Evolutionary conservation across 2,113 vertebrate species (phyloP).

Genomic region (Dasyprocta punctata): DNA sequence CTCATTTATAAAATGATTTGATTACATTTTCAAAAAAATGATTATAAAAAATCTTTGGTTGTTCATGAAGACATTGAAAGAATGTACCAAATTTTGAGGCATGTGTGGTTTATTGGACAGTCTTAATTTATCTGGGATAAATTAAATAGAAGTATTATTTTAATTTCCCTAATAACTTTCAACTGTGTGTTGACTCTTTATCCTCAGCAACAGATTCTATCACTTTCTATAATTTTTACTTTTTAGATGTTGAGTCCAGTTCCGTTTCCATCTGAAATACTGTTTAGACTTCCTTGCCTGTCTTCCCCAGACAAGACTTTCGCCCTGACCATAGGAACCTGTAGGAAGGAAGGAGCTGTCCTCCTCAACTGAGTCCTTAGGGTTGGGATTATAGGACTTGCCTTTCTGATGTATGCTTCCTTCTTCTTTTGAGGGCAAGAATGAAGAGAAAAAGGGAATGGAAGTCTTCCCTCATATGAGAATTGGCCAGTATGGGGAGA

Average conservation of each 20-base stretch:
- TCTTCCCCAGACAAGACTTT: neutral
- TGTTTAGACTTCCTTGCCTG: neutral
- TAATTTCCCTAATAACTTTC: neutral
- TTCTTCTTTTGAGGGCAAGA: neutral
- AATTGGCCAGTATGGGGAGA: neutral
- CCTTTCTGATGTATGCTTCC: neutral
- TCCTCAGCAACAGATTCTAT: neutral
- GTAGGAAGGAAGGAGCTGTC: neutral
- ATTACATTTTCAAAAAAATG: neutral
- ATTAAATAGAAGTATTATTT: neutral
- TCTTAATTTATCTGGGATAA: neutral
- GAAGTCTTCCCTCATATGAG: neutral
- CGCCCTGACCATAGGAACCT: neutral
- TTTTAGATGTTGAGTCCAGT: neutral
- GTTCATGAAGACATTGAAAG: conserved; percentile 12
- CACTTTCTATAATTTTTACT: neutral
- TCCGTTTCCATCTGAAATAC: neutral
- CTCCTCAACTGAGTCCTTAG: neutral
- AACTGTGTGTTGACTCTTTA: neutral
- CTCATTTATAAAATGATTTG: neutral
- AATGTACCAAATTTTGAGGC: neutral
- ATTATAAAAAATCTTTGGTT: neutral
- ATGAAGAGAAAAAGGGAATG: neutral
- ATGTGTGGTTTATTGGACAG: neutral
- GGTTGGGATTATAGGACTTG: neutral